Evolutionary conservation across 2,797 vertebrate genomes (phyloP).

Genomic region (Agapornis canus): DNA sequence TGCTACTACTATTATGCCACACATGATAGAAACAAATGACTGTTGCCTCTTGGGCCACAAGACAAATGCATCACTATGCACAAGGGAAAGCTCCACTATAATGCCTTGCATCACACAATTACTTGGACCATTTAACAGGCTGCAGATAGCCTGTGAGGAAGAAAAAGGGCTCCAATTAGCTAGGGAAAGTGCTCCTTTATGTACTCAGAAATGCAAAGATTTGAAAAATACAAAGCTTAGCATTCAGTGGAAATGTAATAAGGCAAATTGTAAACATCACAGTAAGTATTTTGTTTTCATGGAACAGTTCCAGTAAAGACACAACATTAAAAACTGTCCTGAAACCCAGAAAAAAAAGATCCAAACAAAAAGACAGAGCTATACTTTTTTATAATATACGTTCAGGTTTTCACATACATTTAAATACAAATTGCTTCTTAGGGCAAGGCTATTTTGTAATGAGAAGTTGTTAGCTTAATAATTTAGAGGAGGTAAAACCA

Average conservation of each 20-base stretch:
- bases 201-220: constrained; percentile 63
- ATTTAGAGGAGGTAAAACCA: background rate
- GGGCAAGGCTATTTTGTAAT: background rate
- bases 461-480: background rate
- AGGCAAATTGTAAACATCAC: constrained; percentile 23
- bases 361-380: background rate
- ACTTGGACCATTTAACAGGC: constrained; percentile 32
- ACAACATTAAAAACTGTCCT: background rate
- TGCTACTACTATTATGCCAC: background rate
- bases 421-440: background rate
- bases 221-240: constrained; percentile 65
- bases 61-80: constrained; percentile 30
- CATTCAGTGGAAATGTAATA: constrained; percentile 38
- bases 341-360: background rate
- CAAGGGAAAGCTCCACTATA: constrained; percentile 50
- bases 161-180: constrained; percentile 38
- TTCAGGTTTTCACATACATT: background rate
- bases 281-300: constrained; percentile 32
- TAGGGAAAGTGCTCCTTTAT: constrained; percentile 52
- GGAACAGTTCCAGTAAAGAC: constrained; percentile 7
- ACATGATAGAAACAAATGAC: constrained; percentile 20
- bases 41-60: background rate
- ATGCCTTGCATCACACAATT: constrained; percentile 14
- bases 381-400: background rate
- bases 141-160: constrained; percentile 20